Percentiles rank a stretch among this genome's conserved stretches.
phyloP scores from a whole-genome alignment of 1,140 invertebrate genomes.

The Calliphora vicina region DNA sequence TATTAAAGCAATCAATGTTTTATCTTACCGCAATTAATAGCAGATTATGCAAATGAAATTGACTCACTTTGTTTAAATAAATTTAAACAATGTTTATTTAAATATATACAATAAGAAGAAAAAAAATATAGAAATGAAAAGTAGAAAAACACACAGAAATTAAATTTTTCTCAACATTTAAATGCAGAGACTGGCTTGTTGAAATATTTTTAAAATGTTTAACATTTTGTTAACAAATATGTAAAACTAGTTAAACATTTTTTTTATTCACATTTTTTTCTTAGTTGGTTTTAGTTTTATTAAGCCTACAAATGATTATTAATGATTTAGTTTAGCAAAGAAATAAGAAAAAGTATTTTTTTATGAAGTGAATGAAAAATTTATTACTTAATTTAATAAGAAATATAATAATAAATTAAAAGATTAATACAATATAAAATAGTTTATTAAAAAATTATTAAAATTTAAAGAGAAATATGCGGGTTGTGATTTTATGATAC shows the following conservation, averaged over 20 bases:
- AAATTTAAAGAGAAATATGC: too few relatives aligned
- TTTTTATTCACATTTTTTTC: not conserved
- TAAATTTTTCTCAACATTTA: not conserved
- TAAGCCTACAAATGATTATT: slow-evolving; percentile 11
- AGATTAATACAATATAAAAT: not conserved
- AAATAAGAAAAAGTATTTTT: not conserved
- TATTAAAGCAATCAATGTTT: slow-evolving; percentile 25
- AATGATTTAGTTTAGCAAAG: not conserved
- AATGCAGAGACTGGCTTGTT: not conserved
- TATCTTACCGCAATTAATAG: slow-evolving; percentile 34
- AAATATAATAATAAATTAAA: not conserved
- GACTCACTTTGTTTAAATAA: slow-evolving; percentile 24
- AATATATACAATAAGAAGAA: not conserved
- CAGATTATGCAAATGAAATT: slow-evolving; percentile 34
- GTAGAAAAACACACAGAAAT: too few relatives aligned
- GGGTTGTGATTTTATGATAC: too few relatives aligned
- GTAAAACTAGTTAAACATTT: not conserved
- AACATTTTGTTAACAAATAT: not conserved
- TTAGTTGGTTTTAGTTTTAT: not conserved
- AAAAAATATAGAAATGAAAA: not conserved
- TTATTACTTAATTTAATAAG: not conserved
- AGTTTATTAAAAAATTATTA: too few relatives aligned
- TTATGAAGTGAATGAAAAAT: not conserved
- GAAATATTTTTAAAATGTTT: not conserved
- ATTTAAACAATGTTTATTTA: not conserved